Conservation (phyloP, 2,888 invertebrate genomes). For the Andrena praecox region DNA sequence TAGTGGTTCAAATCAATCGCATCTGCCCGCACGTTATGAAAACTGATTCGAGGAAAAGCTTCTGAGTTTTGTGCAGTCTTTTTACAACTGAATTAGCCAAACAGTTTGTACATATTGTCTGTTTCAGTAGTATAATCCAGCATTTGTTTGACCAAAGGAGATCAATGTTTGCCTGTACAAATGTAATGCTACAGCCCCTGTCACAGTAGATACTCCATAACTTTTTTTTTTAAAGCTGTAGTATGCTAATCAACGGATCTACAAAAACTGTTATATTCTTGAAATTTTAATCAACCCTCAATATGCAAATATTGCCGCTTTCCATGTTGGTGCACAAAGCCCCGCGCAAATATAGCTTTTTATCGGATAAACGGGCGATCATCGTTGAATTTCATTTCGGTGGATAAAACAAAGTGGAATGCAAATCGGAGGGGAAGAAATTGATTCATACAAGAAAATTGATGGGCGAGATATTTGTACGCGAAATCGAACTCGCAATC, state of each 20-base stretch:
- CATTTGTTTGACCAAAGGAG: background rate
- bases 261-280: background rate
- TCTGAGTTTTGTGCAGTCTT: too few species aligned
- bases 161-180: too few species aligned
- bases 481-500: background rate
- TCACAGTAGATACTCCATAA: too few species aligned
- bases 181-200: too few species aligned
- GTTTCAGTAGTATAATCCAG: constrained; percentile 14
- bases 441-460: background rate
- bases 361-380: constrained; percentile 6
- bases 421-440: background rate
- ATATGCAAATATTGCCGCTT: background rate
- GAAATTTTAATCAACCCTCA: background rate
- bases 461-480: background rate
- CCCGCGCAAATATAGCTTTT: background rate
- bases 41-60: background rate
- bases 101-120: too few species aligned
- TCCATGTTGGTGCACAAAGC: background rate
- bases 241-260: too few species aligned
- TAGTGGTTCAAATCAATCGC: background rate
- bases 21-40: background rate
- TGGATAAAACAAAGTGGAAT: constrained; percentile 4
- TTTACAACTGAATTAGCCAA: too few species aligned
- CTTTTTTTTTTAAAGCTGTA: too few species aligned
- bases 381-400: constrained; percentile 5